These are phyloP conservation scores for Lasioglossum albipes DNA, from an alignment of 1,140 invertebrate species.

Conservation along the genomic window DNA sequence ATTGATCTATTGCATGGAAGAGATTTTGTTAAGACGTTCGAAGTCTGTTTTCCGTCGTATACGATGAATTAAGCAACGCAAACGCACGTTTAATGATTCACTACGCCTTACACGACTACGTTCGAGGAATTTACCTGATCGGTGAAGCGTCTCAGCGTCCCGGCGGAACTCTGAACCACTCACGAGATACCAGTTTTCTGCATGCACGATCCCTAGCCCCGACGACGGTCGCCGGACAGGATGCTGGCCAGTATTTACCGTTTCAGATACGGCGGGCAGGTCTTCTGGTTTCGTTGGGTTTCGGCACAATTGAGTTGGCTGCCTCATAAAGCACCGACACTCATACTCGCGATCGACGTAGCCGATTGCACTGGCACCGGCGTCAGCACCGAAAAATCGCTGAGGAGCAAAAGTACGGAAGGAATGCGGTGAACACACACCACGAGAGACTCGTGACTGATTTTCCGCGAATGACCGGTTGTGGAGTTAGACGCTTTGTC, in stretches of 20 bases:
- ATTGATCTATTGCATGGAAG: no score
- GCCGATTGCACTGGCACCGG: no score
- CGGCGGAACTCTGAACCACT: constrained; percentile 1
- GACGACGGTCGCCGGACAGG: neutral
- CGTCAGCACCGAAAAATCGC: neutral
- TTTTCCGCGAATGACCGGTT: neutral
- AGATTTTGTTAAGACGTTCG: no score
- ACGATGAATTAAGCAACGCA: no score
- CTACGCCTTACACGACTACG: no score
- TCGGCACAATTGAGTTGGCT: no score
- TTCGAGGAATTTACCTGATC: neutral
- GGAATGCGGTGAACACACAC: no score
- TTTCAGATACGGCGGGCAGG: no score
- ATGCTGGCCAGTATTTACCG: neutral
- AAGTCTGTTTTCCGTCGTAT: no score
- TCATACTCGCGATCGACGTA: neutral
- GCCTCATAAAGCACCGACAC: neutral
- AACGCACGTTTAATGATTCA: neutral
- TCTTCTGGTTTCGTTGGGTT: no score
- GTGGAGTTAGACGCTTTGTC: neutral
- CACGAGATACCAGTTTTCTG: constrained; percentile 17
- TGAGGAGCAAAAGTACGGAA: neutral
- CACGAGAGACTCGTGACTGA: neutral
- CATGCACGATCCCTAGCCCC: neutral
- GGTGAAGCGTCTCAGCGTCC: neutral